A percentile compares a stretch with the other conserved stretches of the same genome.
Conservation (phyloP, 1,140 invertebrate genomes). For the Tetramorium parvispinum region DNA sequence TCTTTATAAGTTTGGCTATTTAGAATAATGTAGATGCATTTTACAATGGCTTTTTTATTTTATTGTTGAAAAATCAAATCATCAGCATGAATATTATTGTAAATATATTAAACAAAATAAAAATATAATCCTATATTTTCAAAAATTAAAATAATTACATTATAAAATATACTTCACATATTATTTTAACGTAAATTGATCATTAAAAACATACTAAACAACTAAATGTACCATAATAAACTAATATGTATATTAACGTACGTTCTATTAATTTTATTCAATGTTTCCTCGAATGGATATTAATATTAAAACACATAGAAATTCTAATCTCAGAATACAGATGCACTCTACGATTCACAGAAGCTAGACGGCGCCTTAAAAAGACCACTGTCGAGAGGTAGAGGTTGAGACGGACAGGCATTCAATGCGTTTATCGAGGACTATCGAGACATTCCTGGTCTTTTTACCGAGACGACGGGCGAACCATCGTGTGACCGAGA, state of each 20-base stretch:
- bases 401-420: neutral
- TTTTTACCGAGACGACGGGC: constrained; percentile 42
- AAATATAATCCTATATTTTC: neutral
- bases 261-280: neutral
- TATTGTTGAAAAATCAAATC: neutral
- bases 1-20: neutral
- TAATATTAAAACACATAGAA: neutral
- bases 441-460: constrained; percentile 62
- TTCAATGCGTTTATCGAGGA: constrained; percentile 58
- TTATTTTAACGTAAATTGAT: neutral
- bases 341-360: constrained; percentile 14
- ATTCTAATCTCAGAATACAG: neutral
- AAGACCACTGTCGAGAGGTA: constrained; percentile 21
- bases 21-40: neutral
- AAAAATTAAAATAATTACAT: neutral
- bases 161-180: neutral
- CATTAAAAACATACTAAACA: neutral
- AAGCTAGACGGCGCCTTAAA: constrained; percentile 15
- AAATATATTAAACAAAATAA: constrained; percentile 12
- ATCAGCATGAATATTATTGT: neutral
- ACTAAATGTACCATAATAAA: too few species aligned
- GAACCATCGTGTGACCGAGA: constrained; percentile 42
- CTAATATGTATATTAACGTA: too few species aligned
- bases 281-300: neutral
- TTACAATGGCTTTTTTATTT: neutral